Evolutionary conservation across 1,140 invertebrate genomes (phyloP), one percentile per base, ranked within the genome.

Genomic region (Lordiphosa clarofinis): DNA sequence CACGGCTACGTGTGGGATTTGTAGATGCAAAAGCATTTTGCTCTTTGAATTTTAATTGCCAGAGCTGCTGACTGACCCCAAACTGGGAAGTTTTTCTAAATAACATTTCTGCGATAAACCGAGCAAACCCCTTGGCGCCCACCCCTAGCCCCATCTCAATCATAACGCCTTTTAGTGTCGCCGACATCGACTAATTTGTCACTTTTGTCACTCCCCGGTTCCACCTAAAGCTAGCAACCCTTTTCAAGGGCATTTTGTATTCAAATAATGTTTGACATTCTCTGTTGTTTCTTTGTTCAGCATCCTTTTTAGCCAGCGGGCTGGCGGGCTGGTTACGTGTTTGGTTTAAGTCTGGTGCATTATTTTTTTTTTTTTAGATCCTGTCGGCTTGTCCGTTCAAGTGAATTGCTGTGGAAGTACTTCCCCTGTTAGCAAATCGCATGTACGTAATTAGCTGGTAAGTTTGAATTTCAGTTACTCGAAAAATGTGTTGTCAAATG

Each of bases 231-330:
- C 11, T 0, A 31, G 4, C 11, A 69, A 71, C 67, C 67, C 67
- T 71, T 71, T 71, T 71, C 63, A 71, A 71, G 67, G 67, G 53
- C 53, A 71, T 71, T 71, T 67, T 66, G 67, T 67, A 71, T 66
- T 66, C 67, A 71, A 71, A 71, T 71, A 71, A 66, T 67, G 67
- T 71, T 71, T 71, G 63, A 62, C 63, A 31, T 57, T 70, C 56
- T 70, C 43, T 31, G 11, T 46, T 46, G 24, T 46, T 46, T 13
- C 43, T 46, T 46, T 46, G 21, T 21, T 21, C 21, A 4, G 21
- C 21, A 4, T 4, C 21, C 11, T 21, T 28, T 31, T 46, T 31
- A 31, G 43, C 24, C 11, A 12, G 43, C 31, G 8, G 43, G 43
- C 11, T n/a, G n/a, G n/a, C n/a, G n/a, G n/a, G n/a, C n/a, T n/a